Conservation (phyloP, 2,888 invertebrate species). For the Antitype chi region DNA sequence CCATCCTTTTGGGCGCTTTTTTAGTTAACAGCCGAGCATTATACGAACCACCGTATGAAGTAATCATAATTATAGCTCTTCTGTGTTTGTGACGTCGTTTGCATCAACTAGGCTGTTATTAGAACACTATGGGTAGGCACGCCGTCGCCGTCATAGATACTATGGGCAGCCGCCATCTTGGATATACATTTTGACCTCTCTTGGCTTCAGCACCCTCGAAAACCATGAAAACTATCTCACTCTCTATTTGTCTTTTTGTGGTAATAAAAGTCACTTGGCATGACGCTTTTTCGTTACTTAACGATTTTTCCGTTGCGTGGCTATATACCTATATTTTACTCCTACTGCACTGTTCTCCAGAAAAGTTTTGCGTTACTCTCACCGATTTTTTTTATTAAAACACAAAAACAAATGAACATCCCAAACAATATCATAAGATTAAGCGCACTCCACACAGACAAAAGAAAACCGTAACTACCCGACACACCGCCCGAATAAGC, state of each 20-base stretch:
- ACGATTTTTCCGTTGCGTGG: no score
- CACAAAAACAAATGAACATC: slow-evolving; percentile 37
- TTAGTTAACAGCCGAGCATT: slow-evolving; percentile 41
- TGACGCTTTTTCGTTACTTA: no score
- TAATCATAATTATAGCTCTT: slow-evolving; percentile 56
- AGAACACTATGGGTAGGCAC: background rate
- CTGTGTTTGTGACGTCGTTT: slow-evolving; percentile 44
- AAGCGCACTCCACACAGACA: slow-evolving; percentile 41
- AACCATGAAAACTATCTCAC: no score
- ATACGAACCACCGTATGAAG: slow-evolving; percentile 56
- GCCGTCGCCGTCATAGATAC: no score
- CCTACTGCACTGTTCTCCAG: no score
- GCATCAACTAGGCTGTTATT: slow-evolving; percentile 24
- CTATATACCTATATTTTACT: no score
- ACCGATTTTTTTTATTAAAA: background rate
- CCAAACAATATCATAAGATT: slow-evolving; percentile 40
- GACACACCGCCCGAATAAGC: slow-evolving; percentile 43
- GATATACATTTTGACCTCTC: no score
- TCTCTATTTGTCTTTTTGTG: no score
- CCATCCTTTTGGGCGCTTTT: no score
- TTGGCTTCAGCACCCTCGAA: no score
- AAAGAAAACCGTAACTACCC: slow-evolving; percentile 52
- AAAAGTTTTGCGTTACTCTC: background rate
- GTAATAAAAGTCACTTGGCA: no score
- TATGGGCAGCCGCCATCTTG: no score